These are phyloP conservation scores for Oscheius sp. DNA, from an alignment of 2,888 invertebrate genomes.

Conservation along the genomic window DNA sequence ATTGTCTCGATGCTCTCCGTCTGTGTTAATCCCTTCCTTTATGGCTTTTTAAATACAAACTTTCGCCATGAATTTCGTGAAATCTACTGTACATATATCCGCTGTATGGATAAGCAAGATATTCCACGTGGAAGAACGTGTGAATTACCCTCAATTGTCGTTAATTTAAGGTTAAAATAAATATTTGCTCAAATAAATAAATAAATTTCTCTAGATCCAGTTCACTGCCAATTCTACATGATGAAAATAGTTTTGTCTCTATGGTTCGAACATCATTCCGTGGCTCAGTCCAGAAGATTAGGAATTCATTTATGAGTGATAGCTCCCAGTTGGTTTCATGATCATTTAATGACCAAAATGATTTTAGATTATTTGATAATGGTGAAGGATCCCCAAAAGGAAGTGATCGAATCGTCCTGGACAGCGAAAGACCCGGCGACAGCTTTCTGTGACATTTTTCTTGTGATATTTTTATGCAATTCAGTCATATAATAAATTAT, in stretches of 20 bases:
- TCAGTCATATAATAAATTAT: too few relatives aligned
- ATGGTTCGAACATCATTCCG: constrained; percentile 15
- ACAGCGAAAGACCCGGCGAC: constrained; percentile 47
- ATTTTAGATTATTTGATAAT: constrained; percentile 29
- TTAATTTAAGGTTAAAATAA: constrained; percentile 25
- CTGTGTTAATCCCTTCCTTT: constrained; percentile 72
- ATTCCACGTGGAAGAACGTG: constrained; percentile 36
- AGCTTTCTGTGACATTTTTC: constrained; percentile 43
- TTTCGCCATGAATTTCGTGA: constrained; percentile 72
- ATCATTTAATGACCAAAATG: background rate
- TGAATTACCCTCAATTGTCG: constrained; percentile 50
- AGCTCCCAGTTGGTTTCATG: constrained; percentile 9
- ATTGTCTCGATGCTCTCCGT: constrained; percentile 71
- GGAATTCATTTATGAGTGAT: constrained; percentile 1
- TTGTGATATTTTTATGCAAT: background rate
- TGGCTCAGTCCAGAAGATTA: constrained; percentile 8
- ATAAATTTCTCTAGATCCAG: constrained; percentile 2
- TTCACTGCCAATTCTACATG: background rate
- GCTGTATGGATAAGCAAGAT: constrained; percentile 42
- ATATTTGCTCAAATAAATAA: background rate
- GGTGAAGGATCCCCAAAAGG: background rate
- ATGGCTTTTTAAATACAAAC: constrained; percentile 72
- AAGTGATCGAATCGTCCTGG: constrained; percentile 46
- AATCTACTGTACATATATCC: constrained; percentile 59
- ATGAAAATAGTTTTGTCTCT: constrained; percentile 7